These are phyloP conservation scores for Pelodytes ibericus DNA, from an alignment of 2,797 vertebrate species.

Conservation along the genomic window DNA sequence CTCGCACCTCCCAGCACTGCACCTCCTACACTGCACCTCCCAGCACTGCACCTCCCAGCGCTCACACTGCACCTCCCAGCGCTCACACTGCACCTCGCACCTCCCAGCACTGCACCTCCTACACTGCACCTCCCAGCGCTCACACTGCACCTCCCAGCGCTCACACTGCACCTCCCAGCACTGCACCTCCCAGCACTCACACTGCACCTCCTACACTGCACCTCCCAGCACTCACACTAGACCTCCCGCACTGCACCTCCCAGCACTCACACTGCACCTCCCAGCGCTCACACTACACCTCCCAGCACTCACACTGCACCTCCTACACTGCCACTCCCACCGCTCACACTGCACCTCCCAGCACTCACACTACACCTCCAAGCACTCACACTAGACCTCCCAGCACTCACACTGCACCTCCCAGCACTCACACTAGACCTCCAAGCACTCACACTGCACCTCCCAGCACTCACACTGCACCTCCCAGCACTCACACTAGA, in stretches of 20 bases:
- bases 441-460: slow-evolving; percentile 28
- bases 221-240: not conserved
- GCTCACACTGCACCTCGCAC: not conserved
- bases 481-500: not conserved
- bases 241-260: not conserved
- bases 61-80: not conserved
- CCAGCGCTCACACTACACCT: not conserved
- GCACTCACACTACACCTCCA: not conserved
- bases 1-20: too few relatives aligned
- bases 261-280: too few relatives aligned
- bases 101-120: not conserved
- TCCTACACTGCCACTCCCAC: not conserved
- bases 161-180: not conserved
- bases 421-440: too few relatives aligned
- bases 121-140: too few relatives aligned
- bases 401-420: too few relatives aligned
- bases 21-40: too few relatives aligned
- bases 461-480: not conserved
- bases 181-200: not conserved
- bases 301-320: not conserved
- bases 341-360: too few relatives aligned
- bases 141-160: not conserved
- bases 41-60: too few relatives aligned
- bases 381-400: too few relatives aligned
- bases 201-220: not conserved